Evolutionary conservation across 2,888 invertebrate species (phyloP).

Genomic region (Dolichopus griseipennis): DNA sequence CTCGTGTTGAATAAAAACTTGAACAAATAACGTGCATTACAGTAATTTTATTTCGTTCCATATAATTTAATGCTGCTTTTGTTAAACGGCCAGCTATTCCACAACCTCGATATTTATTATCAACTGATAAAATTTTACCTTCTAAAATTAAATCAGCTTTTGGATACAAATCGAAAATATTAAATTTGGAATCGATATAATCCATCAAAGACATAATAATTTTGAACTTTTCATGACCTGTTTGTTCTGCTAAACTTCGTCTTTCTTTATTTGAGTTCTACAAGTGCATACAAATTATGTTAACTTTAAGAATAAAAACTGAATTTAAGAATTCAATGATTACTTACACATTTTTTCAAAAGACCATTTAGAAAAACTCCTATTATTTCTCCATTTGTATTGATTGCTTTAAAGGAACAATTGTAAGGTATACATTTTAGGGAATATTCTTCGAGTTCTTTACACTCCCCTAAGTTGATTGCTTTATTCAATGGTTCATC

Average conservation of each 20-base stretch:
- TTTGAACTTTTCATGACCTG: conserved; percentile 45
- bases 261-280: no score
- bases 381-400: conserved; percentile 45
- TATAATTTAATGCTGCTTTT: conserved; percentile 22
- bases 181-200: conserved; percentile 43
- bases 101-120: conserved; percentile 23
- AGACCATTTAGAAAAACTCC: conserved; percentile 49
- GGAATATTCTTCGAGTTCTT: conserved; percentile 49
- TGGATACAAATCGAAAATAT: conserved; percentile 35
- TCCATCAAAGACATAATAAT: conserved; percentile 47
- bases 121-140: conserved; percentile 25
- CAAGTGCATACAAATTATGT: no score
- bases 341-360: conserved; percentile 35
- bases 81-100: conserved; percentile 25
- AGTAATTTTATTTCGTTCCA: conserved; percentile 23
- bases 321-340: neutral
- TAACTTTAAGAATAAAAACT: neutral
- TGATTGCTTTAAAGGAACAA: conserved; percentile 49
- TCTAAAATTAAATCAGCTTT: conserved; percentile 25
- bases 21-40: conserved; percentile 61
- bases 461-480: conserved; percentile 39
- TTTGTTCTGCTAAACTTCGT: neutral
- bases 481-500: conserved; percentile 42
- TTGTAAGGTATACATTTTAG: conserved; percentile 46
- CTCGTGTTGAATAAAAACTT: conserved; percentile 64